These are phyloP conservation scores for Sebastes matsubarae DNA, from an alignment of 2,797 vertebrate genomes.

Conservation along the genomic window DNA sequence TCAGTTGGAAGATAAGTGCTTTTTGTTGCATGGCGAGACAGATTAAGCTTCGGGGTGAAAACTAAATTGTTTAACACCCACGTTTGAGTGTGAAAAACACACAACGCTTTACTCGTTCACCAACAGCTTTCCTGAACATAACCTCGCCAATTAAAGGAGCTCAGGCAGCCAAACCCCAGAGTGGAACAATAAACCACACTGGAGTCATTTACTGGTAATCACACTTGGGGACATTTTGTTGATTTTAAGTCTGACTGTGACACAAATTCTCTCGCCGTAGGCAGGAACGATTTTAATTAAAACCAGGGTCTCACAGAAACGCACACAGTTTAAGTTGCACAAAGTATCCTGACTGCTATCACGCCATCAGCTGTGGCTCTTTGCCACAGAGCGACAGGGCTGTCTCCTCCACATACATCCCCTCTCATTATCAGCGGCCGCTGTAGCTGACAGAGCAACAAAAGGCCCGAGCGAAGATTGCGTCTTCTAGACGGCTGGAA, in stretches of 20 bases:
- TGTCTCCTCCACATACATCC: constrained; percentile 6
- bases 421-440: constrained; percentile 37
- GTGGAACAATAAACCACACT: constrained; percentile 6
- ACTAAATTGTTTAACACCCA: constrained; percentile 4
- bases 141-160: not conserved
- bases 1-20: not conserved
- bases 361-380: constrained; percentile 13
- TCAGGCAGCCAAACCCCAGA: not conserved
- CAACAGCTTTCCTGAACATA: constrained; percentile 4
- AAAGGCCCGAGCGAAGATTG: constrained; percentile 15
- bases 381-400: not conserved
- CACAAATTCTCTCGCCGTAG: constrained; percentile 1
- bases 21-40: not conserved
- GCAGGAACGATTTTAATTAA: not conserved
- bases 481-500: constrained; percentile 10
- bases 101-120: constrained; percentile 13
- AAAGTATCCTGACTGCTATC: constrained; percentile 9
- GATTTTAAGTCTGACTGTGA: not conserved
- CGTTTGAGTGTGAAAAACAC: not conserved
- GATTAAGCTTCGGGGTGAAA: constrained; percentile 15
- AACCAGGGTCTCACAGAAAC: not conserved
- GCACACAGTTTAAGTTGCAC: not conserved
- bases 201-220: constrained; percentile 30
- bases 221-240: constrained; percentile 19
- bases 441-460: constrained; percentile 37